Conservation (phyloP, 2,797 vertebrate species). For the Cercopithecus hamlyni region DNA sequence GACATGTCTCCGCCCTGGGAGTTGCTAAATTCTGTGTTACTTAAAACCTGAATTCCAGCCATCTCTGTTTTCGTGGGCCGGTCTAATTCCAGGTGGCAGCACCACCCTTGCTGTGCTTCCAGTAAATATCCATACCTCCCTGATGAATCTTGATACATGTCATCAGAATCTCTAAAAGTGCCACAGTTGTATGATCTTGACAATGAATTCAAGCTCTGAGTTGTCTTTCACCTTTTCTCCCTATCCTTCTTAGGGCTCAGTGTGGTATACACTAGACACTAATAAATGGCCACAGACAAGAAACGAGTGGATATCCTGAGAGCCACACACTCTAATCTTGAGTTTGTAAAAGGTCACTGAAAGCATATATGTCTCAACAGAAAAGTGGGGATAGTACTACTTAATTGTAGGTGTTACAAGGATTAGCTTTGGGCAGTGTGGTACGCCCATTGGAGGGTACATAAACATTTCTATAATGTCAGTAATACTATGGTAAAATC, state of each 20-base stretch:
- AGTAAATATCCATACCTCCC: neutral
- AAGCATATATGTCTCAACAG: neutral
- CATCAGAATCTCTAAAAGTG: neutral
- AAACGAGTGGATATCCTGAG: neutral
- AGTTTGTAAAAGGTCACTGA: neutral
- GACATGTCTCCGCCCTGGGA: neutral
- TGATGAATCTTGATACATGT: no score
- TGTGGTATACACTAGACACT: neutral
- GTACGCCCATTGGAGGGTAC: neutral
- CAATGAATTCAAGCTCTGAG: neutral
- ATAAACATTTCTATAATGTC: neutral
- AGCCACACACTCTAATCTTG: neutral
- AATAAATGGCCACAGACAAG: neutral
- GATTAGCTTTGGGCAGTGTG: neutral
- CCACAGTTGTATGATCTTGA: neutral
- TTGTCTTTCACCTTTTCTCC: neutral
- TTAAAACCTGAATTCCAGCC: neutral
- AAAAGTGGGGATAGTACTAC: neutral
- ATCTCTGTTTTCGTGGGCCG: neutral
- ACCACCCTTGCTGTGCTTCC: neutral
- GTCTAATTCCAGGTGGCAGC: neutral
- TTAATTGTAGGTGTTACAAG: constrained; percentile 29
- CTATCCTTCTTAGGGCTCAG: neutral
- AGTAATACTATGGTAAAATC: neutral
- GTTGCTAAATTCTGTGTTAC: neutral